Evolutionary conservation across 2,113 vertebrate genomes (phyloP), one percentile per base, ranked within the genome.

Genomic region (Lophura nycthemera): DNA sequence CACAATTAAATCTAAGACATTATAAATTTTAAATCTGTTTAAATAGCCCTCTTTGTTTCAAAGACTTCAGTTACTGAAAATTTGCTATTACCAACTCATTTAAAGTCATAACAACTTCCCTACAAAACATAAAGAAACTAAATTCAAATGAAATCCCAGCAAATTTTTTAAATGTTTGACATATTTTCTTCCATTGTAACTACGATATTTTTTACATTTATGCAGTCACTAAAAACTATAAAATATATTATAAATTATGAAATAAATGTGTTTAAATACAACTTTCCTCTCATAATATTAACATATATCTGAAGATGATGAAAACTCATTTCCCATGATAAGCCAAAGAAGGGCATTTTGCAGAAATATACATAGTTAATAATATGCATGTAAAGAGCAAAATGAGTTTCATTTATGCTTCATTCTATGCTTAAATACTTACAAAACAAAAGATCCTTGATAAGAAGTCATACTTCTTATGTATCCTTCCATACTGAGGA

Each of bases 31-130:
- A 71, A 89, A 90, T 36, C 13, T 22, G 6, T 47, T 95, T 86
- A 96, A 92, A 89, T 87, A 94, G 24, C 6, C 17, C 34, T 50
- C 13, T 91, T 73, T 86, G 57, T 91, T 93, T 82, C 91, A 92
- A 81, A 85, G 81, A 95, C 92, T 93, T 96, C 71, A 89, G 40
- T 95, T 91, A 93, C 71, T 86, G 87, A 92, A 92, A 13, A 85
- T 66, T 91, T 96, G 38, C 89, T 13, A 7, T 73, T 96, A 79
- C 70, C 70, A 97, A 95, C 43, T 93, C 43, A 95, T 94, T 95
- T 90, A 92, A 94, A 94, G 76, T 34, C 65, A 50, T 92, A 95
- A 86, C 29, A 89, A 95, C 16, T 18, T 88, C 50, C 77, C 89
- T 77, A 72, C 30, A 91, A 91, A 89, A 36, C 38, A 52, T 84